Conservation (phyloP, 2,888 invertebrate species). For the Dynastes maya region DNA sequence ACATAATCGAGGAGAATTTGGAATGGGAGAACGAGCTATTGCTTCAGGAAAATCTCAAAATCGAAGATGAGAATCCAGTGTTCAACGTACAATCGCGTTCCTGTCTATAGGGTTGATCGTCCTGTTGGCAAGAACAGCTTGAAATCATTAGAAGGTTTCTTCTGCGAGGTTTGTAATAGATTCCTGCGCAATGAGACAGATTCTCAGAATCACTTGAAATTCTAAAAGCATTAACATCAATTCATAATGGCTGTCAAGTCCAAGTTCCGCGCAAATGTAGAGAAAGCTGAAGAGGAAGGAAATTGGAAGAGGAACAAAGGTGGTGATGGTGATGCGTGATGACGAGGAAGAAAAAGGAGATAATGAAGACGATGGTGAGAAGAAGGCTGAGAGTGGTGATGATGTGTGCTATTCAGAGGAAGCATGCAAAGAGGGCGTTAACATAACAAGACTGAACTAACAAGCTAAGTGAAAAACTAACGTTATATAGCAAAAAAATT, state of each 20-base stretch:
- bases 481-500: no score
- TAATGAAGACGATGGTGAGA: constrained; percentile 59
- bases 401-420: not conserved
- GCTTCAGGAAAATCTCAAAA: constrained; percentile 65
- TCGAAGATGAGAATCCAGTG: constrained; percentile 73
- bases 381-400: constrained; percentile 52
- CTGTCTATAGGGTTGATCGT: constrained; percentile 75
- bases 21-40: constrained; percentile 68
- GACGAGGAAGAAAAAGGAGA: constrained; percentile 63
- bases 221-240: constrained; percentile 79
- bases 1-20: constrained; percentile 67
- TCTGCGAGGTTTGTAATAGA: constrained; percentile 79
- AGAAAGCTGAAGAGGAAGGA: constrained; percentile 66
- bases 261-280: constrained; percentile 68
- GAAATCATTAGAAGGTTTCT: constrained; percentile 76
- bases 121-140: constrained; percentile 77
- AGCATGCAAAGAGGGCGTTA: no score
- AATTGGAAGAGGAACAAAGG: constrained; percentile 58
- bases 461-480: no score
- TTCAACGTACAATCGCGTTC: constrained; percentile 71
- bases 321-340: constrained; percentile 60
- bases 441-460: no score
- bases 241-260: constrained; percentile 72
- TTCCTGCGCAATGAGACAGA: constrained; percentile 77
- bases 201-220: constrained; percentile 77